Base-by-base conservation (phyloP, 2,888 invertebrate species). In the Aricia artaxerxes region DNA sequence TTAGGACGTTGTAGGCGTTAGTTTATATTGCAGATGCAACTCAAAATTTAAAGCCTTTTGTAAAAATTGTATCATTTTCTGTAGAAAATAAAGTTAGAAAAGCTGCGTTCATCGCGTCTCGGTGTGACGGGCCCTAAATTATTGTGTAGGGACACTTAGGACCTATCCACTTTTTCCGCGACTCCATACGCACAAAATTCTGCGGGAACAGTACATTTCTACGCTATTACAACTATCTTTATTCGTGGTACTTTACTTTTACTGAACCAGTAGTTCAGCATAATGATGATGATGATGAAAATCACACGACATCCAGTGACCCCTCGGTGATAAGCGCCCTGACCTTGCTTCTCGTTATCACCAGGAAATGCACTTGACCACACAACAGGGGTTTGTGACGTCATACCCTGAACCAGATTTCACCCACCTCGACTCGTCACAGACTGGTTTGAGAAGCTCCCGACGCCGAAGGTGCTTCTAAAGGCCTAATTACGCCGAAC, bases 311-410 rank as follows among this genome's bases (percentile, higher is more conserved):
- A 69, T 35, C 69, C 69, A 13, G 35, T 69, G 69, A 69, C 69
- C 69, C 35, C 69, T 69, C 64, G 35, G 69, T 69, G 69, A 69
- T 69, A 69, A 69, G 69, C 16, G 38, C 35, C 11, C 69, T 6
- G 35, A 69, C 69, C 69, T 69, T 69, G 69, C 35, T 13, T 13
- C 35, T 69, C 69, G 75, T 75, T 75, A 75, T 75, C 75, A 49
- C 75, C 44, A 49, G 75, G 75, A 75, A 75, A 75, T 75, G 75
- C 75, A 75, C 49, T 44, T 75, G 75, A 44, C 44, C 44, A 75
- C 40, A 75, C 44, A 44, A 75, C 24, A 11, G 49, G 24, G 44
- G 31, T 44, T 44, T 44, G 24, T 24, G 44, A 75, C 69, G 69
- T 38, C 35, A 69, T 35, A 9, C n/a, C 11, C 31, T 24, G 4